Conservation (phyloP, 2,113 vertebrate genomes). For the Leptobrachium leishanense region DNA sequence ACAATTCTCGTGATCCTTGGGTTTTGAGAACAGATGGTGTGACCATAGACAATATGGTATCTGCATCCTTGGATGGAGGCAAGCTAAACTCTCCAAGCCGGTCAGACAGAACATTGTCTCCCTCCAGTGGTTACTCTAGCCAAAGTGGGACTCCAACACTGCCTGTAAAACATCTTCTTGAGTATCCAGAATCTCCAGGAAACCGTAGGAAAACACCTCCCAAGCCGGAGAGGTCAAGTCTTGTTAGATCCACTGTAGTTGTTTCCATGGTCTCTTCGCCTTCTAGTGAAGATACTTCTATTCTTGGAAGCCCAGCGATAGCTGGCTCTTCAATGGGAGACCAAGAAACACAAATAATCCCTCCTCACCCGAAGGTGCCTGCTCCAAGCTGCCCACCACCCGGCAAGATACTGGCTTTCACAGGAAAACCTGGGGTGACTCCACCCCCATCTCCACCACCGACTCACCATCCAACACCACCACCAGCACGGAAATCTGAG, state of each 20-base stretch:
- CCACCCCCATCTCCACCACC: conserved; percentile 83
- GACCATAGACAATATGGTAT: conserved; percentile 56
- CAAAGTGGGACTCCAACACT: conserved; percentile 91
- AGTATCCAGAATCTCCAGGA: conserved; percentile 70
- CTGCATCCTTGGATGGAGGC: conserved; percentile 47
- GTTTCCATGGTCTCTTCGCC: conserved; percentile 85
- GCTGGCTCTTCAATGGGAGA: conserved; percentile 31
- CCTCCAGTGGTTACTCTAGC: conserved; percentile 96
- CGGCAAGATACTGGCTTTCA: conserved; percentile 63
- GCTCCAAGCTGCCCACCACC: conserved; percentile 84
- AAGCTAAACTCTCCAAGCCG: conserved; percentile 66
- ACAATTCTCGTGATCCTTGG: conserved; percentile 28
- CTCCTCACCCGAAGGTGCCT: conserved; percentile 84
- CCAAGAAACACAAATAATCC: conserved; percentile 72
- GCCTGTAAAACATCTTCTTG: conserved; percentile 74
- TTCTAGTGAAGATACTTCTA: conserved; percentile 61
- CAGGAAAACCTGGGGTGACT: conserved; percentile 52
- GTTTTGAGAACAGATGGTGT: conserved; percentile 20
- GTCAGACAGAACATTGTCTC: conserved; percentile 88
- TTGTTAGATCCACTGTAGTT: conserved; percentile 73
- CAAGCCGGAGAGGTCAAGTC: conserved; percentile 77
- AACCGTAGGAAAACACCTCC: conserved; percentile 71
- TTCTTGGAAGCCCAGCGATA: conserved; percentile 12
- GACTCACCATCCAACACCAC: conserved; percentile 81
- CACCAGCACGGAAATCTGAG: conserved; percentile 71